A percentile compares a stretch with the other conserved stretches of the same genome.
phyloP scores from a whole-genome alignment of 2,113 vertebrate species.

The Burhinus oedicnemus region DNA sequence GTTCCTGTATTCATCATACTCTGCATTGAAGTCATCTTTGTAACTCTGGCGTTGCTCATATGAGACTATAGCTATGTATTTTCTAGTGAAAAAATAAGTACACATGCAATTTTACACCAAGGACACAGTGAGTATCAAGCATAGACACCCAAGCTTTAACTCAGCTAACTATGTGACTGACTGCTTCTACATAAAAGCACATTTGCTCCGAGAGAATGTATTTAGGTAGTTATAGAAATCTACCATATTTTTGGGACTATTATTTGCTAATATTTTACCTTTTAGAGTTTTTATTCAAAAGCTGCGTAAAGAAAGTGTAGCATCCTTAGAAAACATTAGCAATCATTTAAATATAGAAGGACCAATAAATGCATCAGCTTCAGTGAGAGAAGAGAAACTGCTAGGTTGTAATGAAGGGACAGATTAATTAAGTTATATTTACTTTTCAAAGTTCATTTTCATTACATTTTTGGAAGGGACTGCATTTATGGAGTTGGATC shows the following conservation, averaged over 20 bases:
- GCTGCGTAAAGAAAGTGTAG: background rate
- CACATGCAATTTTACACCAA: background rate
- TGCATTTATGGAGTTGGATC: background rate
- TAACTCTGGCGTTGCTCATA: constrained; percentile 87
- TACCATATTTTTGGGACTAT: background rate
- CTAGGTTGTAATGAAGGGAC: too few species aligned
- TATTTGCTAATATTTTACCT: background rate
- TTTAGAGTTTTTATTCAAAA: background rate
- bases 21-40: constrained; percentile 89
- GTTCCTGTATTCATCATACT: constrained; percentile 88
- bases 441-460: background rate
- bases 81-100: constrained; percentile 67
- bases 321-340: background rate
- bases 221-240: background rate
- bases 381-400: background rate
- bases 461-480: background rate
- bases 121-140: background rate
- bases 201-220: accelerated
- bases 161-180: accelerated
- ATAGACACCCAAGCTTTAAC: background rate
- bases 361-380: background rate
- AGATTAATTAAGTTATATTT: background rate
- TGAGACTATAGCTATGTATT: constrained; percentile 83
- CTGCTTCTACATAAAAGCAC: background rate
- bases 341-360: background rate